phyloP scores from a whole-genome alignment of 2,888 invertebrate species.

The Ichneumoninae sp. region DNA sequence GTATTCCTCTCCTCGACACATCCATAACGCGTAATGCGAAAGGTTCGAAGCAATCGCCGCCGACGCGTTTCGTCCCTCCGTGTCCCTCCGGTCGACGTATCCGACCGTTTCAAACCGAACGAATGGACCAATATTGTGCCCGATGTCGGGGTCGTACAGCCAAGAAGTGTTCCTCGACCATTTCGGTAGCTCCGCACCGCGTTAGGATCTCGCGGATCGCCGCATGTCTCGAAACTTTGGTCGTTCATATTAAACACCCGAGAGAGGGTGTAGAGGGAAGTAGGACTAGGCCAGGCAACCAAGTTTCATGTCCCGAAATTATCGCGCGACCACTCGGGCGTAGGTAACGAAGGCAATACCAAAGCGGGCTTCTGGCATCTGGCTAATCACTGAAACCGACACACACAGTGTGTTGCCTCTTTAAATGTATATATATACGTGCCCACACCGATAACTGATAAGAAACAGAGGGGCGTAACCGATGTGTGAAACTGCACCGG shows the following conservation, averaged over 20 bases:
- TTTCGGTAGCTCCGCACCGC: conserved; percentile 22
- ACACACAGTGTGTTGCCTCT: conserved; percentile 3
- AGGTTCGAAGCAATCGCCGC: not conserved
- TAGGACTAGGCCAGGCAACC: not conserved
- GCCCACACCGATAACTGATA: not conserved
- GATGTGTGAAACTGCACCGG: not conserved
- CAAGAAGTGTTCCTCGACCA: conserved; percentile 23
- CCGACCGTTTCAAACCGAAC: conserved; percentile 44
- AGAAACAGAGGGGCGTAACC: not conserved
- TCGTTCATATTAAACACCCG: conserved; percentile 58
- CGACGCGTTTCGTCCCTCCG: not conserved
- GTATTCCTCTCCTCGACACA: not conserved
- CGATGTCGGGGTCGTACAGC: conserved; percentile 34
- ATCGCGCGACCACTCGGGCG: conserved; percentile 43
- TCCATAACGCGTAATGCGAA: conserved; percentile 30
- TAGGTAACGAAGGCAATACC: conserved; percentile 9
- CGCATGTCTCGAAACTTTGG: conserved; percentile 60
- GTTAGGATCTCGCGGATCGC: conserved; percentile 40
- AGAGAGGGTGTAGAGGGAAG: not conserved
- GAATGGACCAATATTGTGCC: conserved; percentile 58
- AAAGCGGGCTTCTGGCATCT: conserved; percentile 42
- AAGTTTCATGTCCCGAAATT: conserved; percentile 57
- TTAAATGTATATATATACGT: not conserved
- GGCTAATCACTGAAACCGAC: conserved; percentile 50
- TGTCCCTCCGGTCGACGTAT: conserved; percentile 34